phyloP scores from a whole-genome alignment of 2,797 vertebrate genomes.

The Phoebastria nigripes region DNA sequence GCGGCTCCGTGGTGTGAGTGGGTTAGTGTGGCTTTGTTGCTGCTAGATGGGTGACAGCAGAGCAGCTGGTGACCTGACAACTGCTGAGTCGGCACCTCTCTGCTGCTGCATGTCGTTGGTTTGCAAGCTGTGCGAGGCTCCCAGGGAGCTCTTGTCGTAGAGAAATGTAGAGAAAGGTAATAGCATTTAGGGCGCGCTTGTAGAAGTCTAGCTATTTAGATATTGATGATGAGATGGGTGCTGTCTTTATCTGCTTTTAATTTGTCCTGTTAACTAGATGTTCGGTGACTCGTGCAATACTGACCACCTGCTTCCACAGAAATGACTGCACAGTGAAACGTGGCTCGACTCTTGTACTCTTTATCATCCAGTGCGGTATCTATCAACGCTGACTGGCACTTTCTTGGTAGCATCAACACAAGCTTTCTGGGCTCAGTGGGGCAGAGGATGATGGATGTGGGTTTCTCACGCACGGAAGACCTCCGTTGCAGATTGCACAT shows the following conservation, averaged over 20 bases:
- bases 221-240: neutral
- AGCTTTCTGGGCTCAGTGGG: neutral
- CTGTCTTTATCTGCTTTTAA: neutral
- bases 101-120: neutral
- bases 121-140: neutral
- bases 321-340: neutral
- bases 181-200: neutral
- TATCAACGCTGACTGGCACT: neutral
- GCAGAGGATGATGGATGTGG: neutral
- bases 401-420: neutral
- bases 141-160: neutral
- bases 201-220: neutral
- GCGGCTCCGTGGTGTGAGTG: fast-evolving
- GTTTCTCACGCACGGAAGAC: neutral
- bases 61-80: neutral
- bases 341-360: neutral
- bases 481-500: neutral
- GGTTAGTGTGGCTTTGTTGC: neutral
- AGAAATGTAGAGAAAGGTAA: neutral
- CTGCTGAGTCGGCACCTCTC: neutral
- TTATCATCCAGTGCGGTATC: neutral
- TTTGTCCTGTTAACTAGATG: neutral
- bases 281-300: neutral
- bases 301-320: neutral
- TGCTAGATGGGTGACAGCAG: neutral